Conservation (phyloP, 2,113 vertebrate genomes). For the Phyllostomus discolor region DNA sequence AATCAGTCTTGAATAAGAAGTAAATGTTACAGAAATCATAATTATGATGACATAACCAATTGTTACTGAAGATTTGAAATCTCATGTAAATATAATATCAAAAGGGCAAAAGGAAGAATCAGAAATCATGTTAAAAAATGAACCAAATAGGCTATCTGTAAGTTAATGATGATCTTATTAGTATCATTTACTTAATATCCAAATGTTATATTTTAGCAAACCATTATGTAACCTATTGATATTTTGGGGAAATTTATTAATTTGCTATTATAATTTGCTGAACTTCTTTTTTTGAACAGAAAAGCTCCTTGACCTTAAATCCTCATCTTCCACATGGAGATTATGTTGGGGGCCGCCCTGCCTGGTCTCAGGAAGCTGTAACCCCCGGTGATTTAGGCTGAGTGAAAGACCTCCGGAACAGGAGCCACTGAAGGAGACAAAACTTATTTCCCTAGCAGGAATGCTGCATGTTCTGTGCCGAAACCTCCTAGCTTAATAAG, state of each 20-base stretch:
- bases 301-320: neutral
- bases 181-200: neutral
- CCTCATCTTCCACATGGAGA: neutral
- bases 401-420: no score
- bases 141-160: neutral
- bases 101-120: neutral
- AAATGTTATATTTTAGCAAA: neutral
- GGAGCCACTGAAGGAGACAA: no score
- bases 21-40: neutral
- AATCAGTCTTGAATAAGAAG: neutral
- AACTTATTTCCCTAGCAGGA: no score
- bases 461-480: no score
- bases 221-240: neutral
- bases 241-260: neutral
- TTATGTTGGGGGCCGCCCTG: no score
- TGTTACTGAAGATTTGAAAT: neutral
- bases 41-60: neutral
- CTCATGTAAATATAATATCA: neutral
- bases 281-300: neutral
- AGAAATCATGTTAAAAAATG: neutral
- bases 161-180: neutral
- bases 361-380: no score
- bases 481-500: no score
- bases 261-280: neutral
- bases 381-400: no score